phyloP scores from a whole-genome alignment of 2,888 invertebrate species.

The Macrosoma leucophasiata region DNA sequence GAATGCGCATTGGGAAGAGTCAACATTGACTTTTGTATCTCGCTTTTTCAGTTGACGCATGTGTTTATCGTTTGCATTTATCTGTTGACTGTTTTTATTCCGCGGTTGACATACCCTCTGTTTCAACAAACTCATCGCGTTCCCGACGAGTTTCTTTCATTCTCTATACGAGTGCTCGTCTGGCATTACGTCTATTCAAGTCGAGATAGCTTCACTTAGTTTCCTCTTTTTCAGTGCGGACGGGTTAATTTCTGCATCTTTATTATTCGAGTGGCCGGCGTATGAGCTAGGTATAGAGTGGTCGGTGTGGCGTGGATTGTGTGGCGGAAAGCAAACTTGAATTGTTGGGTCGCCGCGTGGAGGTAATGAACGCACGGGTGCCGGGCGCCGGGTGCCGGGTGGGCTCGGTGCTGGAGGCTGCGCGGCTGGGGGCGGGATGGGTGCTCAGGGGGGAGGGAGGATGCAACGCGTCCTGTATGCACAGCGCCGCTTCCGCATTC shows the following conservation, averaged over 20 bases:
- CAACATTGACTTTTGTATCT: constrained; percentile 54
- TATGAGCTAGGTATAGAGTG: constrained; percentile 56
- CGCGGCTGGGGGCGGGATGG: constrained; percentile 32
- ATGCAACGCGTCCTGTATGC: constrained; percentile 70
- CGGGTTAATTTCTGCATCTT: constrained; percentile 74
- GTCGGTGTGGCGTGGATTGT: constrained; percentile 71
- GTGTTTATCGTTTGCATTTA: constrained; percentile 74
- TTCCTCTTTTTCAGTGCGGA: constrained; percentile 67
- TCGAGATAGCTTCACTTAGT: constrained; percentile 75
- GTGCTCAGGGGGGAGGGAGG: constrained; percentile 36
- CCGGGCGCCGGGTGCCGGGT: constrained; percentile 62
- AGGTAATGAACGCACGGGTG: constrained; percentile 74
- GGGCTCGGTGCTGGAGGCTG: constrained; percentile 59
- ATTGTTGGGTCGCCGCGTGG: constrained; percentile 71
- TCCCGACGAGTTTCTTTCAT: constrained; percentile 69
- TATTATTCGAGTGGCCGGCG: constrained; percentile 72
- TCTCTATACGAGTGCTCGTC: constrained; percentile 63
- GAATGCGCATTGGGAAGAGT: constrained; percentile 30
- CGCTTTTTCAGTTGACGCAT: constrained; percentile 61
- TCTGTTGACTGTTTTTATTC: constrained; percentile 76
- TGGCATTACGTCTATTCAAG: constrained; percentile 69
- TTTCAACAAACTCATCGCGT: constrained; percentile 60
- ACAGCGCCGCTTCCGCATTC: constrained; percentile 74
- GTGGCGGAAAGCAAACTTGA: constrained; percentile 74
- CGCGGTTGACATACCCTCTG: constrained; percentile 72